Evolutionary conservation across 1,140 invertebrate species (phyloP).

Genomic region (Belonocnema kinseyi): DNA sequence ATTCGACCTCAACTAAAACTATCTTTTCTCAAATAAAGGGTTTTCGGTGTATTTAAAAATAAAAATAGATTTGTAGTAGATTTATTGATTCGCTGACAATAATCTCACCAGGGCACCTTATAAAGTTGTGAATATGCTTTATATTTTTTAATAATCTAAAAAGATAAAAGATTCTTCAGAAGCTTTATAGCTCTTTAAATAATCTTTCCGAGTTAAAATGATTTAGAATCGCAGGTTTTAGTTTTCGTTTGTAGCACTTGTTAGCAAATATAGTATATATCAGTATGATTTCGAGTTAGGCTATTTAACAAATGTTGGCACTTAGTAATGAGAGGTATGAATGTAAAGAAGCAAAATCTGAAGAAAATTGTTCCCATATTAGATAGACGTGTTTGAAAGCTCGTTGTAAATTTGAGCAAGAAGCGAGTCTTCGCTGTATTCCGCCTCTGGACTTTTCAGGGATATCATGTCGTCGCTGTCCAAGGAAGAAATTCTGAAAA

Average conservation of each 20-base stretch:
- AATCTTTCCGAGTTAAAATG: conserved; percentile 23
- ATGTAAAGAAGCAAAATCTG: conserved; percentile 22
- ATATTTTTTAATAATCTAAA: not conserved
- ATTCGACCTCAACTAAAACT: not conserved
- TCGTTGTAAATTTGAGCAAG: conserved; percentile 71
- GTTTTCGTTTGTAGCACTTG: not conserved
- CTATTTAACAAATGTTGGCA: conserved; percentile 37
- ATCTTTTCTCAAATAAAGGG: conserved; percentile 7
- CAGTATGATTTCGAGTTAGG: not conserved
- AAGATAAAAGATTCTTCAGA: not conserved
- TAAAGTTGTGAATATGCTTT: conserved; percentile 1
- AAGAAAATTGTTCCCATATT: conserved; percentile 50
- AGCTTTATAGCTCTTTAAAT: conserved; percentile 26
- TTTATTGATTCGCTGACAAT: not conserved
- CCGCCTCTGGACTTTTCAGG: conserved; percentile 58
- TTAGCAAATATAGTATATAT: not conserved
- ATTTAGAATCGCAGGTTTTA: conserved; percentile 29
- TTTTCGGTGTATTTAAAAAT: not conserved
- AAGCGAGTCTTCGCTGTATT: conserved; percentile 60
- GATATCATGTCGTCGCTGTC: conserved; percentile 61
- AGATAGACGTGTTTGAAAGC: conserved; percentile 70
- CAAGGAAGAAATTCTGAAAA: conserved; percentile 61
- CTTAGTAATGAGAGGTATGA: conserved; percentile 39
- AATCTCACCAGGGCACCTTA: not conserved
- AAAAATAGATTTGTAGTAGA: not conserved